phyloP scores from a whole-genome alignment of 2,797 vertebrate genomes.

The Lemur catta region DNA sequence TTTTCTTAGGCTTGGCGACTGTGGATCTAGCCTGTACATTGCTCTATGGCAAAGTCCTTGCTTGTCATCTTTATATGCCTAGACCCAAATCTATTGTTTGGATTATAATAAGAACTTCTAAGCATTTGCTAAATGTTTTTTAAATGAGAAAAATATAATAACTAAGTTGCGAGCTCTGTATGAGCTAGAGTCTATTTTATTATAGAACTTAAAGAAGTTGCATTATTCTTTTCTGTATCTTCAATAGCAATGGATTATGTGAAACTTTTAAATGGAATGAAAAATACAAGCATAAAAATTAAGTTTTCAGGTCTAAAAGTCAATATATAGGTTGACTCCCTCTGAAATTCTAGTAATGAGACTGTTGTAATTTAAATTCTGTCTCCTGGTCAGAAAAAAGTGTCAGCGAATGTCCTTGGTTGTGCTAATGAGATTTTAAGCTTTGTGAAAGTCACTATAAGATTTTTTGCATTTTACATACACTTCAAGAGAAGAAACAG shows the following conservation, averaged over 20 bases:
- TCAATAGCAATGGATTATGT: not conserved
- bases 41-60: not conserved
- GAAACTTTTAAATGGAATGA: slow-evolving; percentile 29
- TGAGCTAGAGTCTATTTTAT: not conserved
- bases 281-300: slow-evolving; percentile 28
- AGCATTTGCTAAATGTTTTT: not conserved
- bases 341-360: slow-evolving; percentile 53
- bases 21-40: not conserved
- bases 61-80: not conserved
- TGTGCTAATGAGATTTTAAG: slow-evolving; percentile 45
- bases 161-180: not conserved
- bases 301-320: slow-evolving; percentile 6
- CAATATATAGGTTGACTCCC: slow-evolving; percentile 38
- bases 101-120: not conserved
- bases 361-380: slow-evolving; percentile 51
- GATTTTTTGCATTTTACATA: not conserved
- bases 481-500: not conserved
- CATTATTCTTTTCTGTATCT: not conserved
- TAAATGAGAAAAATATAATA: not conserved
- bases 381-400: not conserved
- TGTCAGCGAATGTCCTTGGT: not conserved
- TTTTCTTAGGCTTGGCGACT: not conserved
- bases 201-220: not conserved
- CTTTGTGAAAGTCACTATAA: not conserved
- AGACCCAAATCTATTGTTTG: not conserved